Percentiles rank a stretch among this genome's conserved stretches.
Evolutionary conservation across 2,888 invertebrate genomes (phyloP).

Genomic region (Bhutanitis thaidina): DNA sequence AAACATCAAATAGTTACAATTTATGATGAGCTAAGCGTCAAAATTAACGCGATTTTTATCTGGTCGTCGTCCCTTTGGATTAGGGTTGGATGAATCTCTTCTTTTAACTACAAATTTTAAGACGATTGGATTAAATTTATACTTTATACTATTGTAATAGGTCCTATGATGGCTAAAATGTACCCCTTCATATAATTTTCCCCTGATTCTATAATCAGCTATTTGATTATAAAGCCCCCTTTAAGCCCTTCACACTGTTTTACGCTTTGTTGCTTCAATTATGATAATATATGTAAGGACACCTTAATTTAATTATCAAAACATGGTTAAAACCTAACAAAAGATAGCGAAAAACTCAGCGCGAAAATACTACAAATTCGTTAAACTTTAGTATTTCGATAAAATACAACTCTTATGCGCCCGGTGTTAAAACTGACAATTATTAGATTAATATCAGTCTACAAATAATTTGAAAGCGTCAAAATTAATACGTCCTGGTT

Average conservation of each 20-base stretch:
- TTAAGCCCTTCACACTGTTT: conserved; percentile 34
- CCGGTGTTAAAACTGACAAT: no score
- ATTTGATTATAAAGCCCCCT: conserved; percentile 26
- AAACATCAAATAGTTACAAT: not conserved
- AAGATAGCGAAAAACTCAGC: not conserved
- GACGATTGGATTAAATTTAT: not conserved
- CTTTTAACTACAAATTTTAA: not conserved
- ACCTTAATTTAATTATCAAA: conserved; percentile 46
- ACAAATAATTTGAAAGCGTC: no score
- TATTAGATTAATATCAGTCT: no score
- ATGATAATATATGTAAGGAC: conserved; percentile 55
- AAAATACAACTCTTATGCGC: no score
- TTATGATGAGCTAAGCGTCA: not conserved
- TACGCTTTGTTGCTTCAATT: conserved; percentile 58
- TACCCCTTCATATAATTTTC: not conserved
- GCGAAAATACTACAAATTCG: not conserved
- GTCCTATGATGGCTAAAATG: not conserved
- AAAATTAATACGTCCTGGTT: no score
- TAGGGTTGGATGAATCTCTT: not conserved
- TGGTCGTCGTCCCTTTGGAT: conserved; percentile 10
- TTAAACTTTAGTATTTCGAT: no score
- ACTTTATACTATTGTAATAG: conserved; percentile 1
- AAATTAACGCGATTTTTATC: conserved; percentile 6
- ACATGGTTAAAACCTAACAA: not conserved
- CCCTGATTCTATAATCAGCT: conserved; percentile 12